Base-by-base conservation (phyloP, 1,140 invertebrate genomes). In the Pseudoatta argentina region DNA sequence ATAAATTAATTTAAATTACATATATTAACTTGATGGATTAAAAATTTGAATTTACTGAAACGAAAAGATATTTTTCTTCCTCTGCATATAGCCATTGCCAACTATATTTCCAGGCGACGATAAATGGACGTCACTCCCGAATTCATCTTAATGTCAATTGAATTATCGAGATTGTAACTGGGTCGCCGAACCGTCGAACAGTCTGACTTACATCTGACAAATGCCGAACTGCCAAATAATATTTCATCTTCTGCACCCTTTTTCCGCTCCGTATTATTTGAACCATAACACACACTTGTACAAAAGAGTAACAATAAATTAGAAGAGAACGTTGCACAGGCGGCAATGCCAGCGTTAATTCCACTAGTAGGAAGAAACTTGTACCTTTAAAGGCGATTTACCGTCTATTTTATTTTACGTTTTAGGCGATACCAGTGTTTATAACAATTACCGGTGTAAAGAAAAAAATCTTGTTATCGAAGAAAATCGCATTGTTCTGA, bases 191-290 rank as follows among this genome's bases (percentile, higher is more conserved):
- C 27, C 34, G 57, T 57, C 77, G 51, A 89, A 91, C 57, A 86
- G 79, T 91, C 87, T 86, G 79, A 91, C 59, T 91, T 86, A 82
- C 82, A 91, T 91, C 76, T 63, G 63, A 87, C 55, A 27, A 85
- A 87, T 83, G 55, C 81, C 79, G 71, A 91, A 91, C 90, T 91
- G 89, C 89, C 89, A 91, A 91, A 91, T 87, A 76, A 83, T 83
- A 88, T 87, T 90, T 88, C 61, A 89, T 59, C 72, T 59, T 69
- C 73, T 55, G 73, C 83, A 75, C 72, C 51, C 71, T 79, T 61
- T 90, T 81, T 88, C 82, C 77, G 24, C 87, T 81, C 71, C 59
- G 86, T 86, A 89, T 72, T 53, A 79, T 90, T 85, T 91, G 83
- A 91, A 64, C 66, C 51, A 48, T 27, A 24, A 14, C n/a, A 81